Conservation (phyloP, 2,888 invertebrate genomes). For the Polyploca ridens region DNA sequence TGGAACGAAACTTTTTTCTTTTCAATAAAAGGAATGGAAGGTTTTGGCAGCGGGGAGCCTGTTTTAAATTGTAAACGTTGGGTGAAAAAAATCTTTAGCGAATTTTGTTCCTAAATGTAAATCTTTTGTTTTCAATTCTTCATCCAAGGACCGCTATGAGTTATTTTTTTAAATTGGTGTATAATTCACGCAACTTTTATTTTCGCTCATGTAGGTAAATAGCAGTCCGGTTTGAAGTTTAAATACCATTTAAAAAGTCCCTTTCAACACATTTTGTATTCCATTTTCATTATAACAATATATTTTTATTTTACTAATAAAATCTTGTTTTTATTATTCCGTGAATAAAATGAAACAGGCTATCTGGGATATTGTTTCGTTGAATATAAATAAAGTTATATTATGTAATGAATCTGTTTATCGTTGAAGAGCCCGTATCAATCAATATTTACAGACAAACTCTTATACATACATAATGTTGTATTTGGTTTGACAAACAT, state of each 20-base stretch:
- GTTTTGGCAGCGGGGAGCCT: conserved; percentile 18
- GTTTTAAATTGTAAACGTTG: conserved; percentile 21
- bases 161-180: conserved; percentile 5
- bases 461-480: not conserved
- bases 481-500: not conserved
- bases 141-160: conserved; percentile 6
- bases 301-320: no score
- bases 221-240: not conserved
- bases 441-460: not conserved
- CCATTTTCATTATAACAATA: no score
- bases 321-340: no score
- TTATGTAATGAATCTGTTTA: not conserved
- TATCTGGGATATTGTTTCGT: no score
- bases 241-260: not conserved
- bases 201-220: no score
- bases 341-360: no score
- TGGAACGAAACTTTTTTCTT: conserved; percentile 35
- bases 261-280: no score
- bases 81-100: conserved; percentile 18
- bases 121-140: conserved; percentile 25
- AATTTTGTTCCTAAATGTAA: conserved; percentile 23
- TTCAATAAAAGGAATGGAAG: conserved; percentile 36
- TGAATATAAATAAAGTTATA: not conserved
- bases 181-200: conserved; percentile 2
- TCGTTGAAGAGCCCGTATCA: not conserved